These are phyloP conservation scores for Falco columbarius DNA, from an alignment of 2,797 vertebrate species.

Conservation along the genomic window DNA sequence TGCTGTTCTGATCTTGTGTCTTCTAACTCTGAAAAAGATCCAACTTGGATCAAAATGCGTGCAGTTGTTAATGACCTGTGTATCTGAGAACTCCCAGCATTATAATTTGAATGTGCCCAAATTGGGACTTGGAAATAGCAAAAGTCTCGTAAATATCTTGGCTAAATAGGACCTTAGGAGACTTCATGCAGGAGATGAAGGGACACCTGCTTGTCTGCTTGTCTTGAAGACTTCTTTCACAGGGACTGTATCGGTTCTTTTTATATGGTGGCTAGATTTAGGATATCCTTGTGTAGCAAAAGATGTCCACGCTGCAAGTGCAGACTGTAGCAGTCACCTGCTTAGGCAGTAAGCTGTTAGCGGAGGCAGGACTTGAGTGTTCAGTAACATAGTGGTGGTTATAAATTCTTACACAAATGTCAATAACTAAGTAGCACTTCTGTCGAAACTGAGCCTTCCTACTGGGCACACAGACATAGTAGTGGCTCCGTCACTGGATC, in stretches of 20 bases:
- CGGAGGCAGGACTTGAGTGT: background rate
- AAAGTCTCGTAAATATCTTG: background rate
- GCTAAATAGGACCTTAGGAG: background rate
- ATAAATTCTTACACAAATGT: background rate
- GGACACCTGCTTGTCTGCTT: background rate
- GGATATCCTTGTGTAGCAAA: background rate
- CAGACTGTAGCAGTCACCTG: background rate
- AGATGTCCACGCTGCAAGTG: background rate
- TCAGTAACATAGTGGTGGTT: background rate
- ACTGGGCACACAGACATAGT: rapidly evolving
- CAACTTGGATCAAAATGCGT: background rate
- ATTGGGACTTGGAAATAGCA: background rate
- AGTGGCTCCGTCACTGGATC: background rate
- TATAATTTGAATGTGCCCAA: background rate
- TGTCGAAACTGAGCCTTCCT: background rate
- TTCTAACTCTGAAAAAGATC: background rate
- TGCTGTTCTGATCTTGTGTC: background rate
- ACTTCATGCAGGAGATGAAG: background rate
- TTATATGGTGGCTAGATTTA: background rate
- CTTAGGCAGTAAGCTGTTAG: background rate
- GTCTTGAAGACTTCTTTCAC: background rate
- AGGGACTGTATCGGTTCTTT: background rate
- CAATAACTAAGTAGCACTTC: background rate
- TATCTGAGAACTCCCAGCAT: background rate
- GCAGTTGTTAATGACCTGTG: background rate